These are phyloP conservation scores for Neodon shergylaensis DNA, from an alignment of 2,113 vertebrate species.

Conservation along the genomic window DNA sequence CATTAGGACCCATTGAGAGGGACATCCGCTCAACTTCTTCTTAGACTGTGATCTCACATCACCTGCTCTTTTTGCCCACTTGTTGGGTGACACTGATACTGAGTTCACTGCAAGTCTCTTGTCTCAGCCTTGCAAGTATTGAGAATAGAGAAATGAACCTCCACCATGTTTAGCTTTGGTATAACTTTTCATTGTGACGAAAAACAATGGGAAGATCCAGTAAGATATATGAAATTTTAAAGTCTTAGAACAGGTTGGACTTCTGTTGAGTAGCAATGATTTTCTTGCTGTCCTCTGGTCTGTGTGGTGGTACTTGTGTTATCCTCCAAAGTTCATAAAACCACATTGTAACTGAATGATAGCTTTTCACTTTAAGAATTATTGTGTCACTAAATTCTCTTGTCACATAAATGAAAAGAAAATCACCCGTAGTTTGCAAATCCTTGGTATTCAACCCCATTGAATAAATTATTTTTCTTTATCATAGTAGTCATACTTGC, in stretches of 20 bases:
- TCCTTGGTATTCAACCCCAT: neutral
- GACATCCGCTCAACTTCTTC: neutral
- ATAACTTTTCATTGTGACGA: neutral
- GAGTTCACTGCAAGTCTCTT: neutral
- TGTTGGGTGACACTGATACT: neutral
- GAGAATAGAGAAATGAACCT: neutral
- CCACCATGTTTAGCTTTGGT: neutral
- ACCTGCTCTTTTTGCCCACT: neutral
- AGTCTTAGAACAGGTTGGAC: neutral
- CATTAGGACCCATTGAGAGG: neutral
- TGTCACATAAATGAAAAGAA: constrained; percentile 17
- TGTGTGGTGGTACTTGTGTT: neutral
- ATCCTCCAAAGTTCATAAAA: constrained; percentile 25
- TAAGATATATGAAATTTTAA: constrained; percentile 18
- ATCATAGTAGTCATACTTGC: neutral
- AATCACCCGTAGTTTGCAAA: constrained; percentile 11
- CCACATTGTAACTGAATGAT: neutral
- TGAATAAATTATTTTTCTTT: neutral
- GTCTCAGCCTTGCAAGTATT: neutral
- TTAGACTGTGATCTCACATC: neutral
- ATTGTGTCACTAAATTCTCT: constrained; percentile 20
- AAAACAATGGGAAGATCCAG: constrained; percentile 3
- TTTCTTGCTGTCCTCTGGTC: neutral
- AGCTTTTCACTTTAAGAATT: constrained; percentile 20
- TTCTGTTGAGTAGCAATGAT: constrained; percentile 36